Percentiles rank a stretch among this genome's conserved stretches.
These are phyloP conservation scores for Tetrao urogallus DNA, from an alignment of 2,113 vertebrate species.

Conservation along the genomic window DNA sequence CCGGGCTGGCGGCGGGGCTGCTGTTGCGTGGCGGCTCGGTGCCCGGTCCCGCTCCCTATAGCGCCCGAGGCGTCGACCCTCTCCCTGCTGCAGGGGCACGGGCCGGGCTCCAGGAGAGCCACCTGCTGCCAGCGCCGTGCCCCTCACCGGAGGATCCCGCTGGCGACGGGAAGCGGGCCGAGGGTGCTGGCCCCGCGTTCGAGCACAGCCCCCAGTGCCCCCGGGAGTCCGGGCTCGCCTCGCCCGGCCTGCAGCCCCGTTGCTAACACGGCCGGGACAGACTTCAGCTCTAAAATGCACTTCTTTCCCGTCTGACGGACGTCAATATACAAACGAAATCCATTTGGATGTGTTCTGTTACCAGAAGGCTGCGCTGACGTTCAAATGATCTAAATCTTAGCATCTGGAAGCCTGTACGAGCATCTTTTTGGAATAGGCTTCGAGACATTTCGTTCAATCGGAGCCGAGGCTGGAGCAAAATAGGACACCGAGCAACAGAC, in stretches of 20 bases:
- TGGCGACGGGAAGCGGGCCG: neutral
- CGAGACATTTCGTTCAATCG: conserved; percentile 30
- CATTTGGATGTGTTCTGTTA: conserved; percentile 56
- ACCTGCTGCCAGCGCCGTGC: neutral
- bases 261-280: conserved; percentile 10
- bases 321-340: conserved; percentile 43
- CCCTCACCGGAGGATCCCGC: neutral
- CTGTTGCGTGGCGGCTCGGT: too few species aligned
- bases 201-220: neutral
- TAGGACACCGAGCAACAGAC: neutral
- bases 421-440: conserved; percentile 20
- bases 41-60: too few species aligned
- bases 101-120: neutral
- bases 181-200: neutral
- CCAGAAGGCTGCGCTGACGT: conserved; percentile 73
- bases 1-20: too few species aligned
- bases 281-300: conserved; percentile 16
- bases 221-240: neutral
- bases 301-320: conserved; percentile 37
- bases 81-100: too few species aligned
- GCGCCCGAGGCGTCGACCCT: too few species aligned
- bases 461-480: conserved; percentile 2
- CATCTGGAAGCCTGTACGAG: conserved; percentile 41
- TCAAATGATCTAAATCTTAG: conserved; percentile 64
- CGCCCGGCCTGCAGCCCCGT: neutral